Evolutionary conservation across 2,888 invertebrate genomes (phyloP), one percentile per base, ranked within the genome.

Genomic region (Acronicta leporina): DNA sequence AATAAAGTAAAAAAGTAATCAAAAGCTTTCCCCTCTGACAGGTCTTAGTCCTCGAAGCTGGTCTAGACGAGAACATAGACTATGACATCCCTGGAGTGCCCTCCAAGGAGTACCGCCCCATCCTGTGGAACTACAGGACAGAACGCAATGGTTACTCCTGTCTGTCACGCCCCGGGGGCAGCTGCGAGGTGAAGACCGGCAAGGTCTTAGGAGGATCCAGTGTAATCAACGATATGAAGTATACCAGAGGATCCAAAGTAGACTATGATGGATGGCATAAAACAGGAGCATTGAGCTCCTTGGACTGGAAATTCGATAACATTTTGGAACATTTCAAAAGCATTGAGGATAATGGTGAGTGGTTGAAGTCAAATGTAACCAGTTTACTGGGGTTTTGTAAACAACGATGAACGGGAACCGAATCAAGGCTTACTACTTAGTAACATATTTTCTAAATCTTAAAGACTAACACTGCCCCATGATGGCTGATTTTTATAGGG

Each of bases 181-280:
- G 88, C 68, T 94, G 94, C 60, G 92, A 93, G 63, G 90, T 94
- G 20, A 86, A 85, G 55, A 91, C 90, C 2, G 94, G 94, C 2
- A 94, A 92, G 77, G 94, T 93, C 1, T 81, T 94, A 0, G 94
- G 94, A 5, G 94, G 94, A 0, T 94, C 94, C 44, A 92, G 92
- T 33, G 94, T 94, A 2, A 89, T 84, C 8, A 92, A 91, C 30
- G 92, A 94, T 57, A 94, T 94, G 94, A 94, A 94, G 81, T 94
- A 94, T 68, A 91, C 91, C 1, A 82, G 94, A 67, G 94, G 94
- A 0, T 87, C 88, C 15, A 93, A 91, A 67, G 84, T 82, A 13
- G 94, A 94, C 68, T 94, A 92, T 50, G 94, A 94, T 57, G 88
- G 86, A 0, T 94, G 94, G 94, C 88, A 91, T 52, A 85, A 62